Evolutionary conservation across 2,888 invertebrate species (phyloP).

Genomic region (Zhengitettix transpicula): DNA sequence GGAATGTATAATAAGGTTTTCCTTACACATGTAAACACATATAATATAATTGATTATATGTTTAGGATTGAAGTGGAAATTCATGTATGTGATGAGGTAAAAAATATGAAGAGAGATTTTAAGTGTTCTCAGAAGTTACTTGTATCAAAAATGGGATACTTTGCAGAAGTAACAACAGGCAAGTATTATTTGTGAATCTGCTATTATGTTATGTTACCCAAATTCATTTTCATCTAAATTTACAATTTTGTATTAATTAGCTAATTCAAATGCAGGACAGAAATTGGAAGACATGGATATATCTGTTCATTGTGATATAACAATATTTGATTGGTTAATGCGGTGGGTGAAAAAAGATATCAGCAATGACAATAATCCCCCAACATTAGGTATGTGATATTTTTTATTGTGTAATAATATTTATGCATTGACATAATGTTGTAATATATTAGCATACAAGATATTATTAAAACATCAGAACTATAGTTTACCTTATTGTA

Average conservation of each 20-base stretch:
- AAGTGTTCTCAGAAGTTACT: constrained; percentile 72
- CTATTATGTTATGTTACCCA: too few species aligned
- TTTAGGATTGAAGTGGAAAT: constrained; percentile 69
- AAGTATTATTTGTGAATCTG: background rate
- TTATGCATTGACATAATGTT: too few species aligned
- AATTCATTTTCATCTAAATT: too few species aligned
- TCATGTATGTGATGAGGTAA: constrained; percentile 88
- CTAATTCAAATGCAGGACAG: constrained; percentile 30
- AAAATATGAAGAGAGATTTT: constrained; percentile 77
- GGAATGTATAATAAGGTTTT: background rate
- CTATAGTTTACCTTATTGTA: too few species aligned
- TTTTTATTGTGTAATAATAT: too few species aligned
- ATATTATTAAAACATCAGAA: too few species aligned
- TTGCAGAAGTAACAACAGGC: constrained; percentile 72
- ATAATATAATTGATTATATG: constrained; percentile 4
- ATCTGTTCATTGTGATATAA: constrained; percentile 89
- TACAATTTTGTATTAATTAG: background rate
- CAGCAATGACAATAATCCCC: constrained; percentile 46
- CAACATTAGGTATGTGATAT: constrained; percentile 22
- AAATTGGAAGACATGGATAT: constrained; percentile 84
- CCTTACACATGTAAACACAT: background rate
- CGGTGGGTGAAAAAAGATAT: constrained; percentile 78
- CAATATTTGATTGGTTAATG: constrained; percentile 94
- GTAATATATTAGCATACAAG: too few species aligned
- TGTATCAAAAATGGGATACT: constrained; percentile 87